Conservation (phyloP, 2,113 vertebrate genomes). For the Phyllostomus discolor region DNA sequence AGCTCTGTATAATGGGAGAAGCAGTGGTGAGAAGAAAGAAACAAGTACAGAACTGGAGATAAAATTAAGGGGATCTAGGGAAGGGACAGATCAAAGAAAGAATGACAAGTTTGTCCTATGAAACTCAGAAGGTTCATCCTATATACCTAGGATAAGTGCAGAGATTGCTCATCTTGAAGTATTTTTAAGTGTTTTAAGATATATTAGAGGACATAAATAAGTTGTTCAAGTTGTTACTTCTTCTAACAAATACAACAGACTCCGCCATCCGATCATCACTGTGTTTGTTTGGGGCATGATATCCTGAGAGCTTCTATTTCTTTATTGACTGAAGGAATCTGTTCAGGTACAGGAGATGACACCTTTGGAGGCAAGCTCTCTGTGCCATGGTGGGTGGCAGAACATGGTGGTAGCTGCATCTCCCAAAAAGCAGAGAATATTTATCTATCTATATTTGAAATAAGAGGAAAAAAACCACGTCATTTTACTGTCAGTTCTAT, state of each 20-base stretch:
- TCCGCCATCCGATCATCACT: background rate
- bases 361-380: background rate
- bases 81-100: background rate
- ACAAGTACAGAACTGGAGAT: background rate
- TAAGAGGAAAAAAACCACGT: background rate
- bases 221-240: background rate
- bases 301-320: background rate
- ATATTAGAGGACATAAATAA: background rate
- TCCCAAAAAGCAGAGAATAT: conserved; percentile 47
- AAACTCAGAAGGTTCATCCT: background rate
- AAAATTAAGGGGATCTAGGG: background rate
- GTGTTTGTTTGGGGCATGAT: background rate
- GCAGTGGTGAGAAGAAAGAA: background rate
- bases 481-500: conserved; percentile 63
- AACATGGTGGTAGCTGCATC: background rate
- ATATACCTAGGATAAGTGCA: background rate
- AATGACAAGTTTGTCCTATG: background rate
- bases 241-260: background rate
- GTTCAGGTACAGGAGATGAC: background rate
- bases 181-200: background rate
- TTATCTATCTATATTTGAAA: conserved; percentile 67
- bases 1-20: background rate
- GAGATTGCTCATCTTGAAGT: background rate
- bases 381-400: background rate
- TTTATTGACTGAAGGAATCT: background rate